These are phyloP conservation scores for Metopolophium dirhodum DNA, from an alignment of 1,140 invertebrate genomes.

Conservation along the genomic window DNA sequence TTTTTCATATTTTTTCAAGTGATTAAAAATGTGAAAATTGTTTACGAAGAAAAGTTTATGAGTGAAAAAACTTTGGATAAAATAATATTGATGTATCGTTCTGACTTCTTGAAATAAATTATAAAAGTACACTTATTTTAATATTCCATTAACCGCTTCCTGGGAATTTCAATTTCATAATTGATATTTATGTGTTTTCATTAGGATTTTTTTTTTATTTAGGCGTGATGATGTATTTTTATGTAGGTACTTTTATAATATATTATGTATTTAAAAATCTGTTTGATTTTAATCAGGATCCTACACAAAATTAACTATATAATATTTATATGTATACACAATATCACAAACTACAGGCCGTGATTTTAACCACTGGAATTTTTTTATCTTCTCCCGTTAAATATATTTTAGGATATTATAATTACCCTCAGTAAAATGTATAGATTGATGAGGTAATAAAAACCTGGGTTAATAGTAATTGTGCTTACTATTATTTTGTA, in stretches of 20 bases:
- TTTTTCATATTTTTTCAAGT: background rate
- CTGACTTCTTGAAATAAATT: background rate
- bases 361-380: too few relatives aligned
- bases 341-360: background rate
- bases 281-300: background rate
- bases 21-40: background rate
- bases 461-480: too few relatives aligned
- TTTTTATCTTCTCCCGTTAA: too few relatives aligned
- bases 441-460: too few relatives aligned
- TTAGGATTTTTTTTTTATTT: background rate
- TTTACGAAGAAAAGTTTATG: constrained; percentile 11
- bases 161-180: background rate
- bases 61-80: background rate
- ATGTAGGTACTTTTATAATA: background rate
- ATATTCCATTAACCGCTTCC: background rate
- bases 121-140: constrained; percentile 4
- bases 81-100: background rate
- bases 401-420: too few relatives aligned
- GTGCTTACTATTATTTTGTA: background rate
- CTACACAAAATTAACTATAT: background rate
- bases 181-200: background rate
- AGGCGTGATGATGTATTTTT: background rate
- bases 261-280: background rate
- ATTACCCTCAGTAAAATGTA: too few relatives aligned
- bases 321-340: background rate